A percentile compares a stretch with the other conserved stretches of the same genome.
Conservation (phyloP, 2,797 vertebrate genomes). For the Arremon brunneinucha region DNA sequence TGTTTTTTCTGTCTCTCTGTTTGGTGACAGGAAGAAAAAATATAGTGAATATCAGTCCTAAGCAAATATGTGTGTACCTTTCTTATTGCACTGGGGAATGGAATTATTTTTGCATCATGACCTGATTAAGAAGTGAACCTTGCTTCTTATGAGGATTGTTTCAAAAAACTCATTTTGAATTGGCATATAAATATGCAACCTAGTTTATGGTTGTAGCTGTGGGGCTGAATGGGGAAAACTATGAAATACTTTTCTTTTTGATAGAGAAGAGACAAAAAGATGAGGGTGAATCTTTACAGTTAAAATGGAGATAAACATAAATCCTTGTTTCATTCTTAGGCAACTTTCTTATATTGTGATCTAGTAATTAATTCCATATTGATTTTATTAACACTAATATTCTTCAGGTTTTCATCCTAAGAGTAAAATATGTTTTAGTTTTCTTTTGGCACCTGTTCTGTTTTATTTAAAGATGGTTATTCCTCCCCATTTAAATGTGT, state of each 20-base stretch:
- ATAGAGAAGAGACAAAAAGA: background rate
- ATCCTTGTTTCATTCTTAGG: background rate
- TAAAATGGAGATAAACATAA: background rate
- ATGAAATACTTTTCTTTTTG: background rate
- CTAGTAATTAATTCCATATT: background rate
- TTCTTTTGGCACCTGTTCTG: background rate
- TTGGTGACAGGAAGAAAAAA: background rate
- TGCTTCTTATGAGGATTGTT: background rate
- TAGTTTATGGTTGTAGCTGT: background rate
- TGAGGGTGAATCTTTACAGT: background rate
- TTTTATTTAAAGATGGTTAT: background rate
- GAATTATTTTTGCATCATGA: background rate
- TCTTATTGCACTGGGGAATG: accelerated
- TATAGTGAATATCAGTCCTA: background rate
- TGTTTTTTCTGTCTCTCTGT: background rate
- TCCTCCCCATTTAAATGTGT: background rate
- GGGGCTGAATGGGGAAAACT: background rate
- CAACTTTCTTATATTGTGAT: background rate
- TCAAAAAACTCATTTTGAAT: background rate
- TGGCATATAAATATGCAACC: background rate
- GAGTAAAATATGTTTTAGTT: background rate
- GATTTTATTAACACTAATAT: background rate
- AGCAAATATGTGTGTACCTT: background rate
- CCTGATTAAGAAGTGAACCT: background rate
- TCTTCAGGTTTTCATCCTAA: background rate